These are phyloP conservation scores for Trimorus sp. DNA, from an alignment of 2,888 invertebrate genomes.

Conservation along the genomic window DNA sequence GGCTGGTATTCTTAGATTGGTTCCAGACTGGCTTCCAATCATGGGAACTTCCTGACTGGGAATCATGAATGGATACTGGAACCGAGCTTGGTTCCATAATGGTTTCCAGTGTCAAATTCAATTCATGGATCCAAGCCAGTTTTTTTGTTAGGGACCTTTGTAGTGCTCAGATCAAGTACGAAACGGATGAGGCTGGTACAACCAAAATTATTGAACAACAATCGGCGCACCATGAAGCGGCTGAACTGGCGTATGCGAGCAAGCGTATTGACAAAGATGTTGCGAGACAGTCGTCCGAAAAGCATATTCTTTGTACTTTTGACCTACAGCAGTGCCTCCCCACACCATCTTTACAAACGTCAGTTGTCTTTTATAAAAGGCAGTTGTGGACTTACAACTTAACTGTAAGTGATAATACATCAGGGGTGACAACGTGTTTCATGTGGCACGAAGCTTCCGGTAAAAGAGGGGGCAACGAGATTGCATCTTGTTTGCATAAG, in stretches of 20 bases:
- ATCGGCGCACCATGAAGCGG: constrained; percentile 40
- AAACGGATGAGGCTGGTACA: constrained; percentile 11
- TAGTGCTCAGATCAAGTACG: constrained; percentile 29
- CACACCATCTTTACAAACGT: constrained; percentile 69
- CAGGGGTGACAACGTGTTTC: constrained; percentile 63
- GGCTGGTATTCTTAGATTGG: too few species aligned
- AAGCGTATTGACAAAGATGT: constrained; percentile 39
- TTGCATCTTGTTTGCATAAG: constrained; percentile 66
- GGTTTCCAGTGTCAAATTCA: too few species aligned
- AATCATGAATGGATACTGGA: too few species aligned
- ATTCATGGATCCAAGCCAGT: too few species aligned
- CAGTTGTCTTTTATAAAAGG: constrained; percentile 73
- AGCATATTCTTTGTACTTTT: constrained; percentile 39
- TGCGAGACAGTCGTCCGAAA: constrained; percentile 30
- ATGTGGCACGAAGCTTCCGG: constrained; percentile 72
- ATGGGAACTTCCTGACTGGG: too few species aligned
- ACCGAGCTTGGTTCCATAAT: too few species aligned
- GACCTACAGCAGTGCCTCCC: constrained; percentile 71
- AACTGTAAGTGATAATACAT: constrained; percentile 68
- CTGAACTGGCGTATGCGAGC: constrained; percentile 43
- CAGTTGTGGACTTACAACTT: constrained; percentile 73
- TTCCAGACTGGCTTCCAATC: too few species aligned
- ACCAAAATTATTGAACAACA: constrained; percentile 13
- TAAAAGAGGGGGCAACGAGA: constrained; percentile 69
- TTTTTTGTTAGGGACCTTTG: too few species aligned